These are phyloP conservation scores for Microctonus hyperodae DNA, from an alignment of 2,888 invertebrate species.

Conservation along the genomic window DNA sequence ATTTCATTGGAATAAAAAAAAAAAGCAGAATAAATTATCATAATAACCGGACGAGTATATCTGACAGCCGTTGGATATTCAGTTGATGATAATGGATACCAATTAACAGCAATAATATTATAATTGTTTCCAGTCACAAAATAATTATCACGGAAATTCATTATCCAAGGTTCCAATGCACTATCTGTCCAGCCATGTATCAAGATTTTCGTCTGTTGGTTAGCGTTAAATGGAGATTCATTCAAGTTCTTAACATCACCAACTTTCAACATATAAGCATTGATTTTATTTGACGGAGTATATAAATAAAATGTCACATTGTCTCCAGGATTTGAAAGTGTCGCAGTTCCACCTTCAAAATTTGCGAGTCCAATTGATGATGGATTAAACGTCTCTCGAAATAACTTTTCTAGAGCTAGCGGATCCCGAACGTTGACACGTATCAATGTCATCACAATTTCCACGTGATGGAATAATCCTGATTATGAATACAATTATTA, in stretches of 20 bases:
- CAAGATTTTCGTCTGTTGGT: background rate
- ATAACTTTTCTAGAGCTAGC: background rate
- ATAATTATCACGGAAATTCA: conserved; percentile 60
- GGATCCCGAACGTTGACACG: background rate
- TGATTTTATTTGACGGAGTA: background rate
- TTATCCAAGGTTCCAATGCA: conserved; percentile 51
- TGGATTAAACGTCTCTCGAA: conserved; percentile 42
- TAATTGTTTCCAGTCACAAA: conserved; percentile 58
- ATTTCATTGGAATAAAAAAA: background rate
- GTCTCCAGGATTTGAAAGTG: background rate
- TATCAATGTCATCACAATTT: background rate
- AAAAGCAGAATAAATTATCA: conserved; percentile 14
- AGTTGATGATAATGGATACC: conserved; percentile 57
- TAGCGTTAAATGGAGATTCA: background rate
- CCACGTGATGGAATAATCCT: background rate
- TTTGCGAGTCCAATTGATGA: too few relatives aligned
- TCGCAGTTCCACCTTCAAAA: too few relatives aligned
- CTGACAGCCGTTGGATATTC: conserved; percentile 49
- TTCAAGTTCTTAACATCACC: background rate
- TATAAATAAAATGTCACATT: background rate
- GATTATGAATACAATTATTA: too few relatives aligned
- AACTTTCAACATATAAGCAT: background rate
- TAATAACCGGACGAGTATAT: conserved; percentile 44
- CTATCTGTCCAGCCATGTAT: conserved; percentile 56
- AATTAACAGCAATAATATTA: conserved; percentile 66